A percentile compares a stretch with the other conserved stretches of the same genome.
phyloP scores from a whole-genome alignment of 2,113 vertebrate species.

The Dromiciops gliroides region DNA sequence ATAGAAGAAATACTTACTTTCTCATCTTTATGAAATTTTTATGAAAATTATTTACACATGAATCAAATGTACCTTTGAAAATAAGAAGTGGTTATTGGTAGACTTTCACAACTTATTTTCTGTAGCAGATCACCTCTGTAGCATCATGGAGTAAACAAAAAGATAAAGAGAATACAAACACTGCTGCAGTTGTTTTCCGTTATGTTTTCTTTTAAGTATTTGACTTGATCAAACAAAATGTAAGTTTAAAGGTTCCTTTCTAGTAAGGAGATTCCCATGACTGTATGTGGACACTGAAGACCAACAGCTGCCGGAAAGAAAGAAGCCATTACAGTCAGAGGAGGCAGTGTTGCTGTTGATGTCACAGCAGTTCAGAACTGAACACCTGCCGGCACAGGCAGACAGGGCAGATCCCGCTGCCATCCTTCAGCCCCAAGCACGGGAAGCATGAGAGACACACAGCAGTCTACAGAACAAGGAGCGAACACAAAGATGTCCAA shows the following conservation, averaged over 20 bases:
- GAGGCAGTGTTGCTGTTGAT: not conserved
- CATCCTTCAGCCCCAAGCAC: not conserved
- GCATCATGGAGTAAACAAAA: not conserved
- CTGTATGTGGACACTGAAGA: not conserved
- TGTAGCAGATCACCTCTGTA: not conserved
- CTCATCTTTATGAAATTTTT: not conserved
- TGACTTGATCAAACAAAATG: not conserved
- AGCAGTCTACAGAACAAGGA: not conserved
- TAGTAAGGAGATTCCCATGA: not conserved
- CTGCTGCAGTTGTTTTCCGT: not conserved
- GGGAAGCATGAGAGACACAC: not conserved
- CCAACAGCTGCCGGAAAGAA: not conserved
- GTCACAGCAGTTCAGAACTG: not conserved
- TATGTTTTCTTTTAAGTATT: not conserved
- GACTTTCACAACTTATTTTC: not conserved
- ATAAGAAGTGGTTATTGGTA: not conserved
- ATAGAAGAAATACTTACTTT: not conserved
- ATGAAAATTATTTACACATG: not conserved
- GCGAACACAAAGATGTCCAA: not conserved
- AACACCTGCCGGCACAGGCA: not conserved
- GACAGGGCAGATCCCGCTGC: not conserved
- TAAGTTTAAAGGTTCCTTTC: not conserved
- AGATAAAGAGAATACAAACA: not conserved
- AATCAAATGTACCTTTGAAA: not conserved
- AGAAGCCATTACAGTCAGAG: not conserved